A percentile compares a stretch with the other conserved stretches of the same genome.
phyloP scores from a whole-genome alignment of 2,888 invertebrate genomes.

The Apantesis nais region DNA sequence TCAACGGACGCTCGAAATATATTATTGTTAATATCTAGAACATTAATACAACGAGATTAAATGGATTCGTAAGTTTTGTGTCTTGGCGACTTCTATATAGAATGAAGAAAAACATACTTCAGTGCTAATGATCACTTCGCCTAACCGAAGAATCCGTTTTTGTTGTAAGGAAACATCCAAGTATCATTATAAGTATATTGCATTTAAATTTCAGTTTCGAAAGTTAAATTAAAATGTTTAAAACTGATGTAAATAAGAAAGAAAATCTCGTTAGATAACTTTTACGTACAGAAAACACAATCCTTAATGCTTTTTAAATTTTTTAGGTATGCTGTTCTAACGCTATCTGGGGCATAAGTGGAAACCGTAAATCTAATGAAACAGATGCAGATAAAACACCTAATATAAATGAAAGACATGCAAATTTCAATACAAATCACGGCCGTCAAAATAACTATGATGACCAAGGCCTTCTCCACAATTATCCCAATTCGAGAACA shows the following conservation, averaged over 20 bases:
- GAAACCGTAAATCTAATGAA: neutral
- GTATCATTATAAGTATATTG: neutral
- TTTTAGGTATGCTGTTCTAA: slow-evolving; percentile 67
- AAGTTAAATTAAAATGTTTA: neutral
- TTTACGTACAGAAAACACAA: neutral
- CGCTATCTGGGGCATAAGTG: slow-evolving; percentile 13
- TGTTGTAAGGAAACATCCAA: neutral
- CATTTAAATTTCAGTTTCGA: slow-evolving; percentile 4
- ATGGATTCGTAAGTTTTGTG: slow-evolving; percentile 31
- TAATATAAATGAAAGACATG: slow-evolving; percentile 17
- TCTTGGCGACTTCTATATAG: too few relatives aligned
- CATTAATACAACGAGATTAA: slow-evolving; percentile 38
- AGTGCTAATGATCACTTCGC: neutral
- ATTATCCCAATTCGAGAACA: slow-evolving; percentile 22
- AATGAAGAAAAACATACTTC: slow-evolving; percentile 4
- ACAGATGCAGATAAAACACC: neutral
- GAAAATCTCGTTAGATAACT: neutral
- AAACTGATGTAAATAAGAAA: neutral
- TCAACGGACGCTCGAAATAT: slow-evolving; percentile 32
- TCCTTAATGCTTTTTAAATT: slow-evolving; percentile 2
- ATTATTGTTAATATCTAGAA: slow-evolving; percentile 41
- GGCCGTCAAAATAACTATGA: slow-evolving; percentile 26
- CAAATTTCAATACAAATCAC: slow-evolving; percentile 23
- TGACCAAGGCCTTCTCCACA: slow-evolving; percentile 15
- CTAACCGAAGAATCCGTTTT: neutral